These are phyloP conservation scores for Phytoseiulus persimilis DNA, from an alignment of 2,888 invertebrate species.

Conservation along the genomic window DNA sequence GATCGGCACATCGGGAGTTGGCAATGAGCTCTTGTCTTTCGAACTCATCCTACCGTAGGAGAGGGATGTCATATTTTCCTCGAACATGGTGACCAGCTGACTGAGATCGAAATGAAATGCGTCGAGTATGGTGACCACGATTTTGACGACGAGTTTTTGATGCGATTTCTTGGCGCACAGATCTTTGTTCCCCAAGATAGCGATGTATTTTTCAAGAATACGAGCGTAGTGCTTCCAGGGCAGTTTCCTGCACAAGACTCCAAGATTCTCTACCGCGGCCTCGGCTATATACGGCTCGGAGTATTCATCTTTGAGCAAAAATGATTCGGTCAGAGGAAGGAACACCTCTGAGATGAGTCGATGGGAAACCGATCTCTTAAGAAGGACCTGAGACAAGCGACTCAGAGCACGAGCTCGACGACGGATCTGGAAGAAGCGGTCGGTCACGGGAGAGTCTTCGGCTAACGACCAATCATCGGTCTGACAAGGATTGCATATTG, in stretches of 20 bases:
- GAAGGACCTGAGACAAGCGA: slow-evolving; percentile 54
- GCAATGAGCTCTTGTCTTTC: neutral
- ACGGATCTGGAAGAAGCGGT: slow-evolving; percentile 62
- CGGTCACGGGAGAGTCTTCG: no score
- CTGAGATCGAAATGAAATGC: slow-evolving; percentile 80
- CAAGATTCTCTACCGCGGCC: slow-evolving; percentile 70
- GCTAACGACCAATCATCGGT: no score
- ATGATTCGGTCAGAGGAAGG: slow-evolving; percentile 70
- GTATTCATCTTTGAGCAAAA: slow-evolving; percentile 68
- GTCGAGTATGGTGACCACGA: slow-evolving; percentile 64
- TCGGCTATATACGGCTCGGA: slow-evolving; percentile 69
- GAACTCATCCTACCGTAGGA: slow-evolving; percentile 14
- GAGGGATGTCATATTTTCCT: slow-evolving; percentile 24
- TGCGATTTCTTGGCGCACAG: slow-evolving; percentile 53
- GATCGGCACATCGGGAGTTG: slow-evolving; percentile 19
- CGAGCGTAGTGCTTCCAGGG: slow-evolving; percentile 85
- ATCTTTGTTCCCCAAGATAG: slow-evolving; percentile 61
- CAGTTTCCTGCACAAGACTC: slow-evolving; percentile 64
- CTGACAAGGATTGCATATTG: no score
- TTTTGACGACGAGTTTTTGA: slow-evolving; percentile 69
- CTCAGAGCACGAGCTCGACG: slow-evolving; percentile 72
- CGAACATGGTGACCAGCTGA: slow-evolving; percentile 34
- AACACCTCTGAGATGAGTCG: slow-evolving; percentile 44
- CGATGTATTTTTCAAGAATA: slow-evolving; percentile 69
- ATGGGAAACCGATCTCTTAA: slow-evolving; percentile 44